Conservation (phyloP, 2,888 invertebrate genomes). For the Alsophila aescularia region DNA sequence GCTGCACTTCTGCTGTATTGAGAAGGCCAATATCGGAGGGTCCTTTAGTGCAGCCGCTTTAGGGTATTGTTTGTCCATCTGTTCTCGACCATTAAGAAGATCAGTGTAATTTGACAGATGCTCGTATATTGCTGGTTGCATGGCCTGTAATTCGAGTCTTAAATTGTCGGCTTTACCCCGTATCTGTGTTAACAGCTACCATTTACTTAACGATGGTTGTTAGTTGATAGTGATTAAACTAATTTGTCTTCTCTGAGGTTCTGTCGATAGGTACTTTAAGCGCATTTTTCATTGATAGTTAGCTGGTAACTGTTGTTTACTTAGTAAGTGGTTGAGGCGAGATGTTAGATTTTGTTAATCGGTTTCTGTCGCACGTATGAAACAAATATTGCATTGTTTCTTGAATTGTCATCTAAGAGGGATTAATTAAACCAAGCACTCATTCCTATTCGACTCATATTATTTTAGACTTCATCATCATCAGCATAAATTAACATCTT, state of each 20-base stretch:
- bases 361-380: no score
- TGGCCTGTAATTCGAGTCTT: conserved; percentile 36
- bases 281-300: conserved; percentile 12
- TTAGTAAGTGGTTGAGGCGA: not conserved
- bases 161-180: conserved; percentile 27
- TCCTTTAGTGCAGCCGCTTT: conserved; percentile 8
- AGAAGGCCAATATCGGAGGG: conserved; percentile 18
- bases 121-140: conserved; percentile 31
- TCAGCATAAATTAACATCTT: no score
- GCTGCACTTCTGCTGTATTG: conserved; percentile 16
- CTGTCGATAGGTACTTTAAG: conserved; percentile 10
- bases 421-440: no score
- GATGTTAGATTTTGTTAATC: not conserved
- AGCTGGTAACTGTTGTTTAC: conserved; percentile 8
- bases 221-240: conserved; percentile 25
- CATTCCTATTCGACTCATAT: no score
- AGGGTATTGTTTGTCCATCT: conserved; percentile 59
- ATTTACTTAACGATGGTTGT: conserved; percentile 28
- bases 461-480: no score
- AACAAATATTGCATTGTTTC: no score
- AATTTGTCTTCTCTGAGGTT: conserved; percentile 22
- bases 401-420: no score
- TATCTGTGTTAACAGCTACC: conserved; percentile 27
- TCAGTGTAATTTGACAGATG: conserved; percentile 44
- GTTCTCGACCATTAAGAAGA: conserved; percentile 51